These are phyloP conservation scores for Coptodon rendalli DNA, from an alignment of 2,113 vertebrate genomes.

Conservation along the genomic window DNA sequence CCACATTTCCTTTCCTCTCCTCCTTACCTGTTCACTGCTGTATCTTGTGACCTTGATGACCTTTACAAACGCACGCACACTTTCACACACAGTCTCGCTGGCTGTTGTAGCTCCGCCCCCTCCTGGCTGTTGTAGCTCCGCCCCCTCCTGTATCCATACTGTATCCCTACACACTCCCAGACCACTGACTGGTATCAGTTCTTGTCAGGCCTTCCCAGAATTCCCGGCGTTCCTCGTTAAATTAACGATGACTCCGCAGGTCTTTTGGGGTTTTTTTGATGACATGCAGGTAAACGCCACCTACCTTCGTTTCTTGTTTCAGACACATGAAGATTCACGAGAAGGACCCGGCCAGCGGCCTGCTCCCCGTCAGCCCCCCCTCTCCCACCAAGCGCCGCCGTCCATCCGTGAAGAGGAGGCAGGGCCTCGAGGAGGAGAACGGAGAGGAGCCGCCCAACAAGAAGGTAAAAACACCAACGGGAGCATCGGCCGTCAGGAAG, in stretches of 20 bases:
- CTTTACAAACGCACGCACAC: not conserved
- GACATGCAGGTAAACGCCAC: not conserved
- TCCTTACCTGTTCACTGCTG: not conserved
- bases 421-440: conserved; percentile 75
- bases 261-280: not conserved
- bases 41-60: not conserved
- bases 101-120: not conserved
- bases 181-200: not conserved
- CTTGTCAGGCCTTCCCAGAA: not conserved
- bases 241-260: not conserved
- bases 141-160: not conserved
- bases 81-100: not conserved
- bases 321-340: conserved; percentile 99
- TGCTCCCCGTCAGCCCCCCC: conserved; percentile 74
- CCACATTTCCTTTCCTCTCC: not conserved
- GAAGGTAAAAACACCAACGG: conserved; percentile 69
- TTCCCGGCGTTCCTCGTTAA: not conserved
- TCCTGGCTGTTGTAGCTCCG: not conserved
- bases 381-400: conserved; percentile 85
- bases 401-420: conserved; percentile 82
- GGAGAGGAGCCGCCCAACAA: conserved; percentile 81
- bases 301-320: not conserved
- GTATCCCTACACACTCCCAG: not conserved
- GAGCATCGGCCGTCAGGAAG: accelerated
- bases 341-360: conserved; percentile 82